These are phyloP conservation scores for Pogonocherus hispidulus DNA, from an alignment of 2,888 invertebrate species.

Conservation along the genomic window DNA sequence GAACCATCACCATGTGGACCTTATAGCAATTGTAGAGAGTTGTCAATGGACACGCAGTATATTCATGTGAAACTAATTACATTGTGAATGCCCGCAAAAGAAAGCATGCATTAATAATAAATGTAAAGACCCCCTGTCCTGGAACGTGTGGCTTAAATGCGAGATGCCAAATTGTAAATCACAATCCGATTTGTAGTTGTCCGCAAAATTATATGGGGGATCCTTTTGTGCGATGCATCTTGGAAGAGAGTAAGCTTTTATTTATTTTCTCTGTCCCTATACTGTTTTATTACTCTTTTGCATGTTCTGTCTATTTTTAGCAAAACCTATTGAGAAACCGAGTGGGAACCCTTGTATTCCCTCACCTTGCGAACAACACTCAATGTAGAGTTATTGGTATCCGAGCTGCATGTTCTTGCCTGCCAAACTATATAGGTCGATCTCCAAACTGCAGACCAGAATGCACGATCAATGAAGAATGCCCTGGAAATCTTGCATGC, in stretches of 20 bases:
- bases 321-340: no score
- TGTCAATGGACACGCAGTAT: constrained; percentile 84
- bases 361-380: constrained; percentile 87
- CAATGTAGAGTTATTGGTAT: constrained; percentile 80
- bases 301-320: no score
- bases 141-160: constrained; percentile 88
- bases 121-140: constrained; percentile 84
- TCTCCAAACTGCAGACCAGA: constrained; percentile 85
- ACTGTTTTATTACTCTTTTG: no score
- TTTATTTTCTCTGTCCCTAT: no score
- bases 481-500: constrained; percentile 85
- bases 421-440: constrained; percentile 82
- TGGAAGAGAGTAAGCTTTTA: constrained; percentile 69
- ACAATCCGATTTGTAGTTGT: constrained; percentile 89
- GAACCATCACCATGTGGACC: constrained; percentile 88
- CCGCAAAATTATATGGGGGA: constrained; percentile 82
- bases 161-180: constrained; percentile 86
- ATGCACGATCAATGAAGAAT: constrained; percentile 87
- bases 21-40: constrained; percentile 84
- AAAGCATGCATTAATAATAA: constrained; percentile 85
- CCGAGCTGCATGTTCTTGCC: constrained; percentile 86
- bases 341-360: constrained; percentile 77
- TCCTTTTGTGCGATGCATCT: constrained; percentile 82
- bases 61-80: constrained; percentile 82
- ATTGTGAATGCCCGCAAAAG: constrained; percentile 85